Evolutionary conservation across 2,888 invertebrate species (phyloP).

Genomic region (Ormia ochracea): DNA sequence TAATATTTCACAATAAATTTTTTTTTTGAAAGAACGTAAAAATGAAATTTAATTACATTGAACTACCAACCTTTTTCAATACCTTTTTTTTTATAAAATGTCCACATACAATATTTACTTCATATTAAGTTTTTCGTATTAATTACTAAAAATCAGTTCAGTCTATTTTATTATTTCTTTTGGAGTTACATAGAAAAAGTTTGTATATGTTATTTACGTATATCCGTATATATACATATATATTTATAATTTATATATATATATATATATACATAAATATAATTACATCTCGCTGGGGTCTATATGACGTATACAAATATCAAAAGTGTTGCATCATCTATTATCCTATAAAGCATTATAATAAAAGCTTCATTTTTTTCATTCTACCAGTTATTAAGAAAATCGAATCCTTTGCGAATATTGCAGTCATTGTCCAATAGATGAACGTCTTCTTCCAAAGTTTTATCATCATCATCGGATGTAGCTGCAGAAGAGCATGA

Average conservation of each 20-base stretch:
- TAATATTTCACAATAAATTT: too few relatives aligned
- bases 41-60: too few relatives aligned
- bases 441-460: constrained; percentile 66
- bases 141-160: constrained; percentile 41
- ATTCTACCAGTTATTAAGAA: constrained; percentile 71
- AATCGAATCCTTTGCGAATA: constrained; percentile 69
- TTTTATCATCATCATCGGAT: constrained; percentile 64
- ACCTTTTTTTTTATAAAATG: neutral
- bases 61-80: neutral
- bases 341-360: constrained; percentile 6
- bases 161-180: constrained; percentile 39
- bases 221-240: too few relatives aligned
- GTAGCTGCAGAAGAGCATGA: constrained; percentile 65
- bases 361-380: neutral
- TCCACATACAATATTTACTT: neutral
- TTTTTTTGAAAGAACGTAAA: too few relatives aligned
- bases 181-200: too few relatives aligned
- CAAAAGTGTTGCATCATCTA: neutral
- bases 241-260: too few relatives aligned
- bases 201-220: too few relatives aligned
- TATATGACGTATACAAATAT: constrained; percentile 34
- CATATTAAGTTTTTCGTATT: constrained; percentile 4
- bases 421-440: constrained; percentile 66
- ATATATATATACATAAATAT: constrained; percentile 13
- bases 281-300: constrained; percentile 37